phyloP scores from a whole-genome alignment of 2,113 vertebrate species.

The Tricholaema leucomelas region DNA sequence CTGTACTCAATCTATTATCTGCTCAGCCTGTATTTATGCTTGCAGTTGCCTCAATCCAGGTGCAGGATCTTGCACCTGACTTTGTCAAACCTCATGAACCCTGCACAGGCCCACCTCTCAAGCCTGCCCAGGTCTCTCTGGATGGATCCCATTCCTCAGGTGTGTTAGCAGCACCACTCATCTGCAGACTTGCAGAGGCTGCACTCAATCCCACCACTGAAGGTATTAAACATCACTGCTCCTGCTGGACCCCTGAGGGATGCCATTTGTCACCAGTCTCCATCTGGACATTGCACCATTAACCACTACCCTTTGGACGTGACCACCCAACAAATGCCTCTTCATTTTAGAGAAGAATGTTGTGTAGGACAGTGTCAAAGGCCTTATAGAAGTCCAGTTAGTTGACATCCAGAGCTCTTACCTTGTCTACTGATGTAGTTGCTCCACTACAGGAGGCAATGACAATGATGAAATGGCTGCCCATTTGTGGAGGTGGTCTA shows the following conservation, averaged over 20 bases:
- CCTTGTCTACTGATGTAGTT: background rate
- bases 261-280: background rate
- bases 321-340: background rate
- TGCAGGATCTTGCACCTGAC: background rate
- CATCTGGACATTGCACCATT: too few species aligned
- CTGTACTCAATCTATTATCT: background rate
- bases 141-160: background rate
- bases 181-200: background rate
- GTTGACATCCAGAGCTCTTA: background rate
- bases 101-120: background rate
- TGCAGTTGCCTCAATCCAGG: background rate
- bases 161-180: background rate
- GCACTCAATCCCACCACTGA: background rate
- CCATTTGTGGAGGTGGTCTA: background rate
- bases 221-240: background rate
- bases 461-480: background rate
- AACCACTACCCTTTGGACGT: background rate
- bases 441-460: background rate
- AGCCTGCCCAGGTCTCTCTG: background rate
- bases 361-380: background rate
- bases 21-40: background rate
- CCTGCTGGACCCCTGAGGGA: background rate
- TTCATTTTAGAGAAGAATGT: too few species aligned
- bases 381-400: background rate
- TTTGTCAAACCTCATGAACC: background rate